Base-by-base conservation (phyloP, 2,888 invertebrate species). In the Himalopsyche kuldschensis region DNA sequence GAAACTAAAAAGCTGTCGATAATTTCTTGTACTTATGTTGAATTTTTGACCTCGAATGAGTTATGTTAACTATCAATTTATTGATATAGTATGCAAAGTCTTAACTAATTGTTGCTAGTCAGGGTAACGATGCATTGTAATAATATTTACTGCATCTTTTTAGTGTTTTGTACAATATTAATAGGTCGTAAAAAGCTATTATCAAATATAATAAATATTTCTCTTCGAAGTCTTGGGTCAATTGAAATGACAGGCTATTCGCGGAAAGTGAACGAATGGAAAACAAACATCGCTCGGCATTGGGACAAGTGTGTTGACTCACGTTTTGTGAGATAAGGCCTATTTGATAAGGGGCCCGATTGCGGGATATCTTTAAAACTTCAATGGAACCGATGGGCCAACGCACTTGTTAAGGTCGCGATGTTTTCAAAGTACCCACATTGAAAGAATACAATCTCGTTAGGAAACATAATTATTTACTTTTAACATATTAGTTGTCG, bases 331-430 rank as follows among this genome's bases (percentile, higher is more conserved):
- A 76, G 76, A 76, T 76, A 76, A 76, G 76, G n/a, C 31, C 4
- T 76, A 30, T 31, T 41, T 76, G 76, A 76, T 76, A 76, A 76
- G 20, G 24, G 76, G 76, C 76, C 76, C 35, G 69, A 11, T 69
- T 69, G 69, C n/a, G 41, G 76, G 41, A 41, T 76, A 41, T 69
- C 76, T 41, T 32, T 24, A n/a, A 80, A 69, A 80, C 75, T 80
- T 80, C 80, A 80, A 80, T 80, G 80, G 35, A 11, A 31, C 55
- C 79, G 55, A 79, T 31, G 79, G 41, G 69, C 80, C 69, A 41
- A 80, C 20, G 55, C 47, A 69, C 69, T 17, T 79, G 35, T 20
- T 27, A 69, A 80, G 80, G 80, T 46, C 80, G 69, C 41, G 32
- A 69, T 41, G 41, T 27, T 24, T 79, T 27, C 47, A 79, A 79